Base-by-base conservation (phyloP, 1,140 invertebrate species). In the Ceratina japonica region DNA sequence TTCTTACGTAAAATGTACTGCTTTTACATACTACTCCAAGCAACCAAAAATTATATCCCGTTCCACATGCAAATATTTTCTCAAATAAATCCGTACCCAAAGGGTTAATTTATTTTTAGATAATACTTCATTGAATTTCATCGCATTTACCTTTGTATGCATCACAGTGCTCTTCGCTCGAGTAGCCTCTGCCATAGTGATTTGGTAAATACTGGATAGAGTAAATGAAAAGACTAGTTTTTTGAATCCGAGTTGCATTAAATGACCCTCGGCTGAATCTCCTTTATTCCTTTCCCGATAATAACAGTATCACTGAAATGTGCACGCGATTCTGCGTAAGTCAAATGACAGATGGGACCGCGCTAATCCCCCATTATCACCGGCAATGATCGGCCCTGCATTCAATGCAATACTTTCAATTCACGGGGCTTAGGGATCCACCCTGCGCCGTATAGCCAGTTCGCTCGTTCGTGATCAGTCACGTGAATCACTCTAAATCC, bases 301-400 rank as follows among this genome's bases (percentile, higher is more conserved):
- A 79, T 27, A 54, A 27, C 27, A 31, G 10, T 84, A 59, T 31
- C 59, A 27, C 66, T 62, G 18, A 18, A 56, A 51, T 3, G 64
- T 59, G 13, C 59, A 49, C 58, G 13, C 54, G 49, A 85, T 75
- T 58, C 68, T 75, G 80, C 49, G 64, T 49, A 87, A 86, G 78
- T 83, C 80, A 77, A 84, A 86, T 88, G 89, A 87, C 89, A 89
- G 88, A 91, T 90, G 88, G 82, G 85, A 75, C 80, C 84, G 82
- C 78, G 87, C 86, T 89, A 89, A 90, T 89, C 89, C 86, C 73
- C 87, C 88, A 90, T 90, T 90, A 91, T 90, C 88, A 87, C 81
- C 83, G 81, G 81, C 87, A 85, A 90, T 89, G 84, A 91, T 91
- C 88, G 84, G 79, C 51, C 75, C 78, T 68, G 75, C 31, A 69